Base-by-base conservation (phyloP, 2,888 invertebrate species). In the Limenitis arthemis region DNA sequence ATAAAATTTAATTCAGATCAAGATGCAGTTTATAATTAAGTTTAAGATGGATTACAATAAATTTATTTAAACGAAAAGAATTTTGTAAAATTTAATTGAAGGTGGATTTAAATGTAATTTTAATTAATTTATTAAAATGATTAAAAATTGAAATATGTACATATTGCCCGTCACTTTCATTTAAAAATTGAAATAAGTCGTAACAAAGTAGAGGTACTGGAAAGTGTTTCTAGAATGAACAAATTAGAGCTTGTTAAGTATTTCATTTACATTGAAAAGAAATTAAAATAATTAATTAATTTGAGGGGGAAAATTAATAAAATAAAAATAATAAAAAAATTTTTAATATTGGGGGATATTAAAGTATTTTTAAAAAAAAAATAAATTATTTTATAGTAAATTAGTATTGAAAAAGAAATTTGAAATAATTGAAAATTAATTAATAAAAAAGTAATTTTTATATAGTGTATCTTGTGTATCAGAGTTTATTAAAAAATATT, bases 121-220 rank as follows among this genome's bases (percentile, higher is more conserved):
- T 47, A 34, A 40, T 40, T 47, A 47, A 9, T 47, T 47, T 47
- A 34, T 40, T 85, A 79, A 78, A 80, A 88, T 89, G 89, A 90
- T 87, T 88, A 65, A 73, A 81, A 88, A 87, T 88, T 91, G 85
- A 88, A 87, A 87, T 89, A 90, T 90, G 91, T 87, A 92, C 91
- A 92, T 88, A 92, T 91, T 89, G 91, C 91, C 92, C 91, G 91
- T 92, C 91, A 84, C 89, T 91, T 90, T 91, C 89, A 85, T 49
- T 85, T 65, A 79, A 87, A 90, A 90, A 67, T 79, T 89, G 89
- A 83, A 90, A 91, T 89, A 92, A 92, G 92, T 92, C 92, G 92
- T 92, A 92, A 92, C 91, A 92, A 88, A 91, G 91, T 91, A 91
- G 91, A 92, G 48, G 41, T 48, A 48, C 47, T 48, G 47, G 91